These are phyloP conservation scores for Phrynocephalus vlangalii DNA, from an alignment of 2,797 vertebrate genomes.

Conservation along the genomic window DNA sequence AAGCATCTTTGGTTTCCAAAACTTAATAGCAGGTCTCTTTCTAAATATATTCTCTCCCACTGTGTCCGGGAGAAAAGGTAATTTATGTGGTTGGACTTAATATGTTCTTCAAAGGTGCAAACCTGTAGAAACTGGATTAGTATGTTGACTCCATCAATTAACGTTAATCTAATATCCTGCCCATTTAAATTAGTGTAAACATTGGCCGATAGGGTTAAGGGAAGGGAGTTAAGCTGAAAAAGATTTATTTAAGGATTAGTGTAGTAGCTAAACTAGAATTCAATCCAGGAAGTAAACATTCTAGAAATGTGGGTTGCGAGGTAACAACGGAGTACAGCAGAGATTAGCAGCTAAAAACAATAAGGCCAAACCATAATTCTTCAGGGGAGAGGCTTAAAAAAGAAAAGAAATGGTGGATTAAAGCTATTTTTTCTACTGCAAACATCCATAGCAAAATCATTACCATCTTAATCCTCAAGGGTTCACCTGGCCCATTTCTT, in stretches of 20 bases:
- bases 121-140: slow-evolving; percentile 72
- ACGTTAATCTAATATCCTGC: slow-evolving; percentile 79
- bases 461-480: neutral
- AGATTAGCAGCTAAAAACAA: slow-evolving; percentile 70
- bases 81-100: slow-evolving; percentile 58
- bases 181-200: slow-evolving; percentile 78
- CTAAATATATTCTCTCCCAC: slow-evolving; percentile 39
- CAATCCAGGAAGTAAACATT: slow-evolving; percentile 78
- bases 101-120: slow-evolving; percentile 72
- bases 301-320: slow-evolving; percentile 69
- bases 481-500: neutral
- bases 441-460: slow-evolving; percentile 54
- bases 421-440: slow-evolving; percentile 59
- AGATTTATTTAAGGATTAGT: slow-evolving; percentile 79
- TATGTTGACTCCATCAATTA: slow-evolving; percentile 77
- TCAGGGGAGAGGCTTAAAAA: slow-evolving; percentile 33
- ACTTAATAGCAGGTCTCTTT: slow-evolving; percentile 27
- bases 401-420: no score
- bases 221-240: slow-evolving; percentile 71
- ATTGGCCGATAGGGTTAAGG: slow-evolving; percentile 69
- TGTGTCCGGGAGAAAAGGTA: slow-evolving; percentile 44
- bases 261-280: slow-evolving; percentile 75
- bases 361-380: slow-evolving; percentile 59
- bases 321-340: slow-evolving; percentile 73
- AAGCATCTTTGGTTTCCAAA: slow-evolving; percentile 54